These are phyloP conservation scores for Gryon sp. DNA, from an alignment of 1,140 invertebrate genomes.

Conservation along the genomic window DNA sequence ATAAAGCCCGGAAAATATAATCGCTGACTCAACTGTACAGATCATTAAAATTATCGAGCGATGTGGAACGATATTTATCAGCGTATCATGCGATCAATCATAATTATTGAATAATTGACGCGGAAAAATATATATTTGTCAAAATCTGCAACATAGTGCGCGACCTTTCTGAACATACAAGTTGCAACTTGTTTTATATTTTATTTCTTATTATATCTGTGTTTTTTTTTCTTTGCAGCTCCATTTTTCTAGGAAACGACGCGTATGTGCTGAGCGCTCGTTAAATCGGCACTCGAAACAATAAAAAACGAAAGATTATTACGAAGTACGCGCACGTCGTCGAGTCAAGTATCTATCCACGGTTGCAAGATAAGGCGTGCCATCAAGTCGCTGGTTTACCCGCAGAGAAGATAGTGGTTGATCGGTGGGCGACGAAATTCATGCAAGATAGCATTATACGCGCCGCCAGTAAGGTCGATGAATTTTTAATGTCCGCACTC, in stretches of 20 bases:
- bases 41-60: constrained; percentile 14
- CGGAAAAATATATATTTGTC: neutral
- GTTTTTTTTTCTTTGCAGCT: neutral
- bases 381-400: constrained; percentile 46
- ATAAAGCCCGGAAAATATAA: constrained; percentile 29
- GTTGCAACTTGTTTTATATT: neutral
- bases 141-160: constrained; percentile 3
- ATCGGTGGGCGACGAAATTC: constrained; percentile 65
- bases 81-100: neutral
- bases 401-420: constrained; percentile 40
- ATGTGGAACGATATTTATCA: constrained; percentile 24
- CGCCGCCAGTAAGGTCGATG: constrained; percentile 55
- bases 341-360: constrained; percentile 51
- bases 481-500: constrained; percentile 61
- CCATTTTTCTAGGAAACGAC: constrained; percentile 29
- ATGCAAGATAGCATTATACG: constrained; percentile 40
- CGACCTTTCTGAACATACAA: constrained; percentile 37
- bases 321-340: constrained; percentile 56
- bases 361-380: constrained; percentile 48
- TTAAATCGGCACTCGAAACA: constrained; percentile 37
- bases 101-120: constrained; percentile 2
- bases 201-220: neutral
- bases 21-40: constrained; percentile 22
- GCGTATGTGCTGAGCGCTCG: constrained; percentile 31
- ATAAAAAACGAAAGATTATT: constrained; percentile 59